Evolutionary conservation across 2,888 invertebrate species (phyloP).

Genomic region (Ypsolopha sequella): DNA sequence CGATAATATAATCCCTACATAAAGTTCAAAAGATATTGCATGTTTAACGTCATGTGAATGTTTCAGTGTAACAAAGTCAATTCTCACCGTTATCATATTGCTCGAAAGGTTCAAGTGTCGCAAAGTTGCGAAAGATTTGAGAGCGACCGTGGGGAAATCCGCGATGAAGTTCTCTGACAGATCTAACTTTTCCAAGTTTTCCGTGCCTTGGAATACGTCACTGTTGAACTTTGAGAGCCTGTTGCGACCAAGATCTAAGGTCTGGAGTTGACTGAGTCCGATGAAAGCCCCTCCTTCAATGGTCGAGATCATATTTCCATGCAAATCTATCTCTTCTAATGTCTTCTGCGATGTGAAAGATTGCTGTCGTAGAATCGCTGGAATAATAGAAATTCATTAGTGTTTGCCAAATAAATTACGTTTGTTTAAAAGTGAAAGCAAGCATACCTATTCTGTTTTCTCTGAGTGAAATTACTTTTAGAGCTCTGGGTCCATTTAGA

Average conservation of each 20-base stretch:
- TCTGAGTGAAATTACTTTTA: constrained; percentile 80
- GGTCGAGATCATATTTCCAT: constrained; percentile 79
- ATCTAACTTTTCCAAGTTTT: constrained; percentile 83
- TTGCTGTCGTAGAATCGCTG: constrained; percentile 63
- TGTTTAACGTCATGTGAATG: too few relatives aligned
- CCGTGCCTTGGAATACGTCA: constrained; percentile 84
- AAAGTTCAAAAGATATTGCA: too few relatives aligned
- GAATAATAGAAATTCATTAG: neutral
- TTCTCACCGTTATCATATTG: constrained; percentile 83
- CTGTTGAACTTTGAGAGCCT: constrained; percentile 85
- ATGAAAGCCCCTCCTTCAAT: constrained; percentile 84
- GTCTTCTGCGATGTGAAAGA: constrained; percentile 79
- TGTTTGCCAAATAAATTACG: too few relatives aligned
- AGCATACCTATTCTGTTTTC: constrained; percentile 84
- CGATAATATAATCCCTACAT: too few relatives aligned
- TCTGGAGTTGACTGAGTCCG: constrained; percentile 75
- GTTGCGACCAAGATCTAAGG: constrained; percentile 82
- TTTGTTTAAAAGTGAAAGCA: neutral
- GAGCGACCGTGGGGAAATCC: constrained; percentile 83
- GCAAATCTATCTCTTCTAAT: constrained; percentile 83
- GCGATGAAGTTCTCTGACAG: constrained; percentile 88
- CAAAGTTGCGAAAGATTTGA: constrained; percentile 77
- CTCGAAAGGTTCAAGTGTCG: constrained; percentile 85
- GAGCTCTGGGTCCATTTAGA: constrained; percentile 82
- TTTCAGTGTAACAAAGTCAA: constrained; percentile 3